These are phyloP conservation scores for Agriopis leucophaearia DNA, from an alignment of 2,888 invertebrate species.

Conservation along the genomic window DNA sequence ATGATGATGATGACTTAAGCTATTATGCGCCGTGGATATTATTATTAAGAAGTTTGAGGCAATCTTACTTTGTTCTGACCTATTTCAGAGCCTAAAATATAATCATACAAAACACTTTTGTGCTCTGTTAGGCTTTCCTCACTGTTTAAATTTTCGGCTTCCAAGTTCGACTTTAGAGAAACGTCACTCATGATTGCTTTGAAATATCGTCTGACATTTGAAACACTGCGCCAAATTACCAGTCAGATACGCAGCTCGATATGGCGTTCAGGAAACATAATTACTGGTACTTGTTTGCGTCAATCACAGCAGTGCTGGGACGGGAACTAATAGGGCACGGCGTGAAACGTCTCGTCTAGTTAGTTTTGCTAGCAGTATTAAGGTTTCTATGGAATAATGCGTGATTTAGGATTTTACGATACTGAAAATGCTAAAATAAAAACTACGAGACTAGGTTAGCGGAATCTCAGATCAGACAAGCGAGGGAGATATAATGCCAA, in stretches of 20 bases:
- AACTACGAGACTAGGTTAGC: too few species aligned
- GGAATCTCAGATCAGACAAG: too few species aligned
- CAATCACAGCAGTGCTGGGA: constrained; percentile 60
- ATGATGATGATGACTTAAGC: too few species aligned
- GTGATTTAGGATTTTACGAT: background rate
- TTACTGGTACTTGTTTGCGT: constrained; percentile 69
- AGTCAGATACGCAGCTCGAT: constrained; percentile 26
- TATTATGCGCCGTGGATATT: too few species aligned
- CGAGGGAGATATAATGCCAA: too few species aligned
- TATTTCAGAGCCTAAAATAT: background rate
- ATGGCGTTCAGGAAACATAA: constrained; percentile 61
- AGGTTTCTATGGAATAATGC: background rate
- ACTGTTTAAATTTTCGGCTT: background rate
- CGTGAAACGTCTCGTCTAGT: constrained; percentile 23
- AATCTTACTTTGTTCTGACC: background rate
- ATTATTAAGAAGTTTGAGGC: too few species aligned
- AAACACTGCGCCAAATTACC: constrained; percentile 52
- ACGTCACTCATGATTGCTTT: constrained; percentile 29
- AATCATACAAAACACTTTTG: background rate
- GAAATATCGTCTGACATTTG: constrained; percentile 48
- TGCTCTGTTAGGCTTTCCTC: background rate
- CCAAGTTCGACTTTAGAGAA: constrained; percentile 7
- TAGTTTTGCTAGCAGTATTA: constrained; percentile 12
- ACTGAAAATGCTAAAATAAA: too few species aligned
- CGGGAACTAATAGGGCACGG: constrained; percentile 57